Base-by-base conservation (phyloP, 2,797 vertebrate genomes). In the Fistularia tabacaria region DNA sequence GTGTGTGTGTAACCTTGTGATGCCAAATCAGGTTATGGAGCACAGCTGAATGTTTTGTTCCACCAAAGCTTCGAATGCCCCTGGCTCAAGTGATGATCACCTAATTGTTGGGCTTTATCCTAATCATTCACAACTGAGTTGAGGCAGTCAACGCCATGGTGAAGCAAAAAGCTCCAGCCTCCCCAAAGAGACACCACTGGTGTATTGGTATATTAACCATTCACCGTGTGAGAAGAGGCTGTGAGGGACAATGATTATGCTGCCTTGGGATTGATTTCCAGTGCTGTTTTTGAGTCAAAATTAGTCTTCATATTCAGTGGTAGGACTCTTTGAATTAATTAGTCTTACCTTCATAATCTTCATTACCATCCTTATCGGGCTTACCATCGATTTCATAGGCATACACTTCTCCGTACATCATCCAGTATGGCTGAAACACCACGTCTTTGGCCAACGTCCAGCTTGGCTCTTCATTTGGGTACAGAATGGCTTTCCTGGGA, bases 341-440 rank as follows among this genome's bases (percentile, higher is more conserved):
- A 6, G 11, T 14, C 38, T 77, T 70, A 77, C 75, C 65, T 14
- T 67, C 46, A 0, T 79, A 80, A 71, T 80, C 66, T 67, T 11
- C 70, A 59, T 8, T 76, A 64, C 64, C 67, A 57, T 63, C n/a
- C 49, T 77, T 66, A 74, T 71, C 52, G 9, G 76, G 56, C 91
- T 92, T 93, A 99, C 97, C 95, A 73, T 98, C 94, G 61, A 99
- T 99, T 92, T 99, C 97, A 84, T 99, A 98, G 8, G 97, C 97
- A 68, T 99, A 99, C 77, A 99, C 96, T 91, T 99, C 97, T 72
- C 96, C 97, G 69, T 98, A 99, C 90, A 99, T 99, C 97, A 99
- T 99, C 96, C 96, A 99, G 86, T 99, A 99, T 11, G 97, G 97
- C 81, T 97, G 94, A 85, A 98, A 98, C 70, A 98, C 93, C 79